These are phyloP conservation scores for Protodeltote pygarga DNA, from an alignment of 2,888 invertebrate genomes.

Conservation along the genomic window DNA sequence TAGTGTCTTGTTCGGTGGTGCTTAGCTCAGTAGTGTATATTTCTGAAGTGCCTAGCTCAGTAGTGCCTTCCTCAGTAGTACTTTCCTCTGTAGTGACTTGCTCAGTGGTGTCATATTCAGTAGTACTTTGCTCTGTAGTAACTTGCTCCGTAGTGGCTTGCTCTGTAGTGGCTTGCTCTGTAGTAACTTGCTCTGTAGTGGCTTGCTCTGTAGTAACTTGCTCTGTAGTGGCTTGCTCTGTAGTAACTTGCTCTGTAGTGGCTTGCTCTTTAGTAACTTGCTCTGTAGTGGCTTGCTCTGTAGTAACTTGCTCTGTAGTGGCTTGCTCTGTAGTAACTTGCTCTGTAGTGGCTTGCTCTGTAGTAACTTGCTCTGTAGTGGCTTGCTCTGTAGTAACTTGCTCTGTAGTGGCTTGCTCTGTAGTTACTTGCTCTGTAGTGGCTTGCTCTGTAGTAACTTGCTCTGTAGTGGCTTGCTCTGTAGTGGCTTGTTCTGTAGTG, in stretches of 20 bases:
- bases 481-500: slow-evolving; percentile 11
- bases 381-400: slow-evolving; percentile 6
- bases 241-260: slow-evolving; percentile 2
- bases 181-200: background rate
- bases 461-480: slow-evolving; percentile 3
- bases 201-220: background rate
- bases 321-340: slow-evolving; percentile 3
- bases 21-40: background rate
- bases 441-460: too few species aligned
- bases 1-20: background rate
- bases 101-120: too few species aligned
- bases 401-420: slow-evolving; percentile 9
- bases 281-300: background rate
- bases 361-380: background rate
- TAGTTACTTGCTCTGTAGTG: slow-evolving; percentile 9
- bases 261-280: too few species aligned
- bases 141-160: background rate
- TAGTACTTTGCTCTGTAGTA: too few species aligned
- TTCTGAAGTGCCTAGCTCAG: background rate
- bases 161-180: background rate
- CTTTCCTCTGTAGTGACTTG: background rate
- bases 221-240: background rate
- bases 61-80: background rate
- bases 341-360: background rate
- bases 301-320: background rate